phyloP scores from a whole-genome alignment of 2,797 vertebrate species.

The Morelia viridis region DNA sequence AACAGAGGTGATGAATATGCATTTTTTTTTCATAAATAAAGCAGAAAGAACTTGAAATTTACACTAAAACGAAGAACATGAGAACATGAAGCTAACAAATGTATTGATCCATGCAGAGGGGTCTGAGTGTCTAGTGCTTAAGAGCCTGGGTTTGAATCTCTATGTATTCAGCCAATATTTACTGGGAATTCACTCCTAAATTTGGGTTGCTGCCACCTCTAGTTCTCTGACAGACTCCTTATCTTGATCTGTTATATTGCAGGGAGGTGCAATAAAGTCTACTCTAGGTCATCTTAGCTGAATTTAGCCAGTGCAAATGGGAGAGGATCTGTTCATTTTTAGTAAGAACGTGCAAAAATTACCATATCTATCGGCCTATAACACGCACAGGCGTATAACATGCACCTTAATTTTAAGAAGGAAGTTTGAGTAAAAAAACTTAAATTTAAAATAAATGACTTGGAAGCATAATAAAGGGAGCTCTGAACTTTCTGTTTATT shows the following conservation, averaged over 20 bases:
- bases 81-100: not conserved
- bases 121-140: not conserved
- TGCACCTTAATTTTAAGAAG: too few species aligned
- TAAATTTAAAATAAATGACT: too few species aligned
- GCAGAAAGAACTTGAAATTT: not conserved
- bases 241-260: not conserved
- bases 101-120: not conserved
- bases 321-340: not conserved
- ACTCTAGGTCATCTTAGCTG: not conserved
- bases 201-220: not conserved
- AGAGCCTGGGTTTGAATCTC: not conserved
- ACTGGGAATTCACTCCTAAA: not conserved
- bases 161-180: not conserved
- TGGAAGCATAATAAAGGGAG: too few species aligned
- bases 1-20: not conserved
- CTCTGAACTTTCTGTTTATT: too few species aligned
- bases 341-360: not conserved
- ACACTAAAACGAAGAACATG: not conserved
- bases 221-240: not conserved
- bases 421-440: too few species aligned
- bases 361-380: too few species aligned
- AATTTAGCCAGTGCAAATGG: not conserved
- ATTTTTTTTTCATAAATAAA: not conserved
- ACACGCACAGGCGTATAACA: too few species aligned
- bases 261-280: not conserved